Conservation (phyloP, 1,140 invertebrate species). For the Drosophila dunni region DNA sequence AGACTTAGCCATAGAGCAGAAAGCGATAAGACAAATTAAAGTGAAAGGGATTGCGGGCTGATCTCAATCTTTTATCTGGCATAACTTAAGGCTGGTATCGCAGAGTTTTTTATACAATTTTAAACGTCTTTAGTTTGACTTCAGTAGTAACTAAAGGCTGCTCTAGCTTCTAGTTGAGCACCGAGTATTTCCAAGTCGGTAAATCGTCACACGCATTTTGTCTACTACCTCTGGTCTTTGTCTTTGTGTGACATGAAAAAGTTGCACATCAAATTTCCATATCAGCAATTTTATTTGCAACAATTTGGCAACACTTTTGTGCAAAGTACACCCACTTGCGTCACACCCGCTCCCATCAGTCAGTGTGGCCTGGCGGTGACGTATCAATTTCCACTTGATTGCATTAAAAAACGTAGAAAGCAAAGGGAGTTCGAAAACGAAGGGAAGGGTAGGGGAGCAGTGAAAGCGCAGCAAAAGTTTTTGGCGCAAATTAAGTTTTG, state of each 20-base stretch:
- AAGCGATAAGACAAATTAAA: neutral
- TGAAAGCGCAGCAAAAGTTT: conserved; percentile 49
- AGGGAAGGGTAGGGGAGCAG: neutral
- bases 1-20: neutral
- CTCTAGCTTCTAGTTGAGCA: too few species aligned
- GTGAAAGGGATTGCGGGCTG: too few species aligned
- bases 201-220: neutral
- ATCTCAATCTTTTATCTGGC: too few species aligned
- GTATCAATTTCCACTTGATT: conserved; percentile 82
- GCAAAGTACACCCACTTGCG: neutral
- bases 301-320: conserved; percentile 80
- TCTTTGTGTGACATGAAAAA: conserved; percentile 46
- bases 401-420: conserved; percentile 63
- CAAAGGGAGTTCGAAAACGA: neutral
- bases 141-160: too few species aligned
- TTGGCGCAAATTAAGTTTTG: conserved; percentile 79
- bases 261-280: conserved; percentile 76
- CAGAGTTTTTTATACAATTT: too few species aligned
- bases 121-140: too few species aligned
- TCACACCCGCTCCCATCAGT: neutral
- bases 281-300: conserved; percentile 82
- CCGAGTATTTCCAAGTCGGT: too few species aligned
- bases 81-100: too few species aligned
- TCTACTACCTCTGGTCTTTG: neutral
- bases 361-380: conserved; percentile 63